phyloP scores from a whole-genome alignment of 2,113 vertebrate genomes.

The Bubalus kerabau region DNA sequence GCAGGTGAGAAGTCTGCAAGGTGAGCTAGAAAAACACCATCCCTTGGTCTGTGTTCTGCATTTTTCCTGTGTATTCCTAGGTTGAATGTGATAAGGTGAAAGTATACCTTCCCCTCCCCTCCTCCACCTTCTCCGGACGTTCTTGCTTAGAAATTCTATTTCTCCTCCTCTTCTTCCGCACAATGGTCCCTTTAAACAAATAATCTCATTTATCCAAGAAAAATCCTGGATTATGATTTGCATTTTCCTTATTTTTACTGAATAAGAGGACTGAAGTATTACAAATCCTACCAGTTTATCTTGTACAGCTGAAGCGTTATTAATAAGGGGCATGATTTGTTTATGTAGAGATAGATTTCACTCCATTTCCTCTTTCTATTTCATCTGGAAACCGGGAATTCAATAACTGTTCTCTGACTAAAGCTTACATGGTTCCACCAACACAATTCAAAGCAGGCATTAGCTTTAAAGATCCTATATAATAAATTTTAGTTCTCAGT shows the following conservation, averaged over 20 bases:
- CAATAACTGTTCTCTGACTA: background rate
- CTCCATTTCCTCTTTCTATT: background rate
- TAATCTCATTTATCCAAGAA: background rate
- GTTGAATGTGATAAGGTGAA: background rate
- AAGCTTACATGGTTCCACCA: background rate
- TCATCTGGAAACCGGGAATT: background rate
- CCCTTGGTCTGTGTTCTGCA: background rate
- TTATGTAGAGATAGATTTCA: constrained; percentile 17
- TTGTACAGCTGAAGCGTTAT: background rate
- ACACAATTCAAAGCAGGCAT: constrained; percentile 30
- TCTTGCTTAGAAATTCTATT: background rate
- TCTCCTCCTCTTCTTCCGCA: background rate
- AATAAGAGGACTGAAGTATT: background rate
- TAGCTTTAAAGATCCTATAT: background rate
- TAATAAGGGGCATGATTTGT: constrained; percentile 7
- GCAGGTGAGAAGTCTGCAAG: background rate
- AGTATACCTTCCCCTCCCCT: background rate
- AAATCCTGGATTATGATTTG: constrained; percentile 36
- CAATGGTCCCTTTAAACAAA: background rate
- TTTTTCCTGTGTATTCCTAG: background rate
- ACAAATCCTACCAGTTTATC: background rate
- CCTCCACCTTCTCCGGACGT: too few relatives aligned
- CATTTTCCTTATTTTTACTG: constrained; percentile 16
- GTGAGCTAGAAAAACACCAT: background rate
- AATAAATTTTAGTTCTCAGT: constrained; percentile 31